Evolutionary conservation across 1,140 invertebrate species (phyloP).

Genomic region (Plutomurus gul): DNA sequence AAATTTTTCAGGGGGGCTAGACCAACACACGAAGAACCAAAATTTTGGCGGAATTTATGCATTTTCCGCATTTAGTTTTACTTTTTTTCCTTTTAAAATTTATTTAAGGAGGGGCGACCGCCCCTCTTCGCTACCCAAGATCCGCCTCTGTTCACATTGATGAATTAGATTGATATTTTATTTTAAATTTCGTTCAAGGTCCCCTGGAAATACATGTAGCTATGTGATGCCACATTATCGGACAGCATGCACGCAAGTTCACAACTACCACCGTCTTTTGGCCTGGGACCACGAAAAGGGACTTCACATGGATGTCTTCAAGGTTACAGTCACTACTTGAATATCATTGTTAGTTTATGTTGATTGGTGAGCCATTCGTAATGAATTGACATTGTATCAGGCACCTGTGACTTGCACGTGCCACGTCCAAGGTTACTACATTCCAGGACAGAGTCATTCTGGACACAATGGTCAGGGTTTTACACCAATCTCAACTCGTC

Average conservation of each 20-base stretch:
- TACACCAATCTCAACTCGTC: slow-evolving; percentile 29
- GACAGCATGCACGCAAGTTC: slow-evolving; percentile 80
- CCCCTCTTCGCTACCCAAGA: too few relatives aligned
- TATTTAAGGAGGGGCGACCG: neutral
- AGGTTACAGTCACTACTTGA: slow-evolving; percentile 59
- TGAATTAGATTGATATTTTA: neutral
- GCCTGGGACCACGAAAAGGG: slow-evolving; percentile 81
- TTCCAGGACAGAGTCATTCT: slow-evolving; percentile 43
- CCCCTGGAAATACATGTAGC: slow-evolving; percentile 73
- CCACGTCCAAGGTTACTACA: slow-evolving; percentile 71
- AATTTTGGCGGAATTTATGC: too few relatives aligned
- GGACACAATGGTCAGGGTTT: slow-evolving; percentile 15
- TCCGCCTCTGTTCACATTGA: neutral
- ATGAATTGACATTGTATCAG: slow-evolving; percentile 55
- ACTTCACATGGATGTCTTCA: slow-evolving; percentile 84
- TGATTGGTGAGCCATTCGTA: neutral
- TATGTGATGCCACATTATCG: slow-evolving; percentile 79
- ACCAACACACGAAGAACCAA: too few relatives aligned
- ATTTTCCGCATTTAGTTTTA: neutral
- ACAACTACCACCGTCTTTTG: slow-evolving; percentile 82
- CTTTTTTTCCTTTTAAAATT: neutral
- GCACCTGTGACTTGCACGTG: slow-evolving; percentile 83
- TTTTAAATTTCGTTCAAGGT: slow-evolving; percentile 61
- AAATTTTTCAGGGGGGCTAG: too few relatives aligned
- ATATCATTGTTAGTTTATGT: neutral